Conservation (phyloP, 2,888 invertebrate species). For the Mesodorylaimus sp. region DNA sequence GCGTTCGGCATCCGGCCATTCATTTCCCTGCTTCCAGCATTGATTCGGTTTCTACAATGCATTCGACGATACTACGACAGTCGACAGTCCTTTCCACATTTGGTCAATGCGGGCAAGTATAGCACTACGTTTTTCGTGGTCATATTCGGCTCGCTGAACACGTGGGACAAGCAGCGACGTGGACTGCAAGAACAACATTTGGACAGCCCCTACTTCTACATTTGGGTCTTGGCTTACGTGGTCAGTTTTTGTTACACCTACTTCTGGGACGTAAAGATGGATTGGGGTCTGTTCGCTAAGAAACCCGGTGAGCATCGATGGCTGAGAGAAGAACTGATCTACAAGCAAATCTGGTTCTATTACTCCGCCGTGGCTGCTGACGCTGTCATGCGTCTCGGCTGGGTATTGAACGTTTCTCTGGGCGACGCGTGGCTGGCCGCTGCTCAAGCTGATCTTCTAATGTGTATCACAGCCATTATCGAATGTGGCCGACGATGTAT, state of each 20-base stretch:
- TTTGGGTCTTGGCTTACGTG: conserved; percentile 59
- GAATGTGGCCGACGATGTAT: conserved; percentile 52
- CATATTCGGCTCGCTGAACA: conserved; percentile 41
- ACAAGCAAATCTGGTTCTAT: conserved; percentile 45
- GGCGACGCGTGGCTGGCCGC: conserved; percentile 56
- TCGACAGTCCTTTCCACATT: conserved; percentile 64
- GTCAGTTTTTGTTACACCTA: conserved; percentile 83
- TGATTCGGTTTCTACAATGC: conserved; percentile 94
- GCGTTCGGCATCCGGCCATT: conserved; percentile 58
- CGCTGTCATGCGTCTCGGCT: conserved; percentile 71
- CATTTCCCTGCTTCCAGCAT: conserved; percentile 79
- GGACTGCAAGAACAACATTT: not conserved
- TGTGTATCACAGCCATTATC: conserved; percentile 24
- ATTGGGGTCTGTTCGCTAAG: conserved; percentile 68
- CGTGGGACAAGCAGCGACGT: conserved; percentile 9
- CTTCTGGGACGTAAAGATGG: conserved; percentile 96
- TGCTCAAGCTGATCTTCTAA: conserved; percentile 46
- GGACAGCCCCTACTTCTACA: conserved; percentile 24
- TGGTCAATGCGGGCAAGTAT: conserved; percentile 94
- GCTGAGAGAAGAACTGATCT: conserved; percentile 29
- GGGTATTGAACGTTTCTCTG: conserved; percentile 47
- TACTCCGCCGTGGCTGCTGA: conserved; percentile 94
- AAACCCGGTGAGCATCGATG: conserved; percentile 63
- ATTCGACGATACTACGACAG: conserved; percentile 83
- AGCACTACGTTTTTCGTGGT: conserved; percentile 89